Percentiles rank a stretch among this genome's conserved stretches.
Conservation (phyloP, 2,113 vertebrate species). For the Trochalopteron elliotii region DNA sequence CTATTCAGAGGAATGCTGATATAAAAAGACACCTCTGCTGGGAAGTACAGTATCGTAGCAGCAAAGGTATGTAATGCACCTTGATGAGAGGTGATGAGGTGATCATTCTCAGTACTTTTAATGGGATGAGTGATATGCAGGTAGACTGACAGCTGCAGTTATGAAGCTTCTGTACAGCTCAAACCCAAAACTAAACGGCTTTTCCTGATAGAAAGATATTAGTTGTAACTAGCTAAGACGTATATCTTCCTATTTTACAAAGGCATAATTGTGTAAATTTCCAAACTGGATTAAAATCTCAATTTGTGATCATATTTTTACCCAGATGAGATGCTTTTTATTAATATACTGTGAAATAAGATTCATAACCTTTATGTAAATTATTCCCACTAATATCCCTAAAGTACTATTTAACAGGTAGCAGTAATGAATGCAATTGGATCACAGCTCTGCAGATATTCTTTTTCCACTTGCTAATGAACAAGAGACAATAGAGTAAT, state of each 20-base stretch:
- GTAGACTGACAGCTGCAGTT: constrained; percentile 10
- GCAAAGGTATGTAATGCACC: neutral
- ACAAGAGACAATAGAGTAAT: neutral
- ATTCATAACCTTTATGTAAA: constrained; percentile 22
- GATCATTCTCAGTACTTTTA: neutral
- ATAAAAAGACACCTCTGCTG: neutral
- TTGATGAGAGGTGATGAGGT: neutral
- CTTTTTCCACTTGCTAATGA: neutral
- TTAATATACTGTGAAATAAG: constrained; percentile 15
- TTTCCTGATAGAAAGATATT: neutral
- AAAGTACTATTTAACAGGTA: constrained; percentile 16
- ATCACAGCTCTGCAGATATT: neutral
- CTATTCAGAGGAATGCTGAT: constrained; percentile 11
- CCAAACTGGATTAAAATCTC: neutral
- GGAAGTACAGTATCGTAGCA: neutral
- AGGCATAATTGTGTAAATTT: neutral
- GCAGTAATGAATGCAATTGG: neutral
- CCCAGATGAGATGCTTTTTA: neutral
- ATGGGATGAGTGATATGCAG: neutral
- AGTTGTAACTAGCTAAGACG: neutral
- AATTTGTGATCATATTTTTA: neutral
- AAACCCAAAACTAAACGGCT: neutral
- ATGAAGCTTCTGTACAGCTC: neutral
- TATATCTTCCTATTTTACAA: neutral
- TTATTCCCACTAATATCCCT: neutral